Base-by-base conservation (phyloP, 2,888 invertebrate species). In the Metopia argyrocephala region DNA sequence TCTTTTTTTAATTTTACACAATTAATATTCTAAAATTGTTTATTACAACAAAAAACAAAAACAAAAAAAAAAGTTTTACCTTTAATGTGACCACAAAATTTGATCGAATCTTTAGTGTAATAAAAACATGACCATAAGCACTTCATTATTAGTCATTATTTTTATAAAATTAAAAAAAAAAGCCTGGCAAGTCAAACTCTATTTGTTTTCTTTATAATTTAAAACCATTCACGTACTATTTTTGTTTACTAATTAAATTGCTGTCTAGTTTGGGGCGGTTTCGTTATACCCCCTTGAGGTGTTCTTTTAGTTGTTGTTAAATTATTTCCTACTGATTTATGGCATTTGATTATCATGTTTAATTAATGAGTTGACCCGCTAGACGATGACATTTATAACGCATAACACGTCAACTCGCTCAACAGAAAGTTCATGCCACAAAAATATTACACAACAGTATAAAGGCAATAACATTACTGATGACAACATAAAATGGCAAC, bases 341-440 rank as follows among this genome's bases (percentile, higher is more conserved):
- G 83, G 76, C 82, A 71, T 81, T 83, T 83, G 84, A 85, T 85
- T 85, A 84, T 85, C 84, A 79, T 83, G 28, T 68, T 79, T 83
- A 82, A 84, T 84, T 83, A 83, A 83, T 82, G 83, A 70, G 76
- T 57, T 82, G 75, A 71, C 74, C 83, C 75, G 75, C 79, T 82
- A 73, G 75, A 80, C 75, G 82, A 78, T 83, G 83, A 83, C 84
- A 81, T 83, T 84, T 82, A 82, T 69, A 78, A 65, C 28, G 65
- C 59, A 71, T 54, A 78, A 68, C 82, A 83, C 82, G 82, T 82
- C 70, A 81, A 64, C 69, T 61, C 9, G 12, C 54, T 45, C 27
- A 38, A 15, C 6, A 38, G 4, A 38, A 38, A 38, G 15, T 38
- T 38, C 38, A 38, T 21, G 15, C 9, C 21, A 12, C 15, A 38